Evolutionary conservation across 2,113 vertebrate genomes (phyloP).

Genomic region (Ivindomyrus marchei): DNA sequence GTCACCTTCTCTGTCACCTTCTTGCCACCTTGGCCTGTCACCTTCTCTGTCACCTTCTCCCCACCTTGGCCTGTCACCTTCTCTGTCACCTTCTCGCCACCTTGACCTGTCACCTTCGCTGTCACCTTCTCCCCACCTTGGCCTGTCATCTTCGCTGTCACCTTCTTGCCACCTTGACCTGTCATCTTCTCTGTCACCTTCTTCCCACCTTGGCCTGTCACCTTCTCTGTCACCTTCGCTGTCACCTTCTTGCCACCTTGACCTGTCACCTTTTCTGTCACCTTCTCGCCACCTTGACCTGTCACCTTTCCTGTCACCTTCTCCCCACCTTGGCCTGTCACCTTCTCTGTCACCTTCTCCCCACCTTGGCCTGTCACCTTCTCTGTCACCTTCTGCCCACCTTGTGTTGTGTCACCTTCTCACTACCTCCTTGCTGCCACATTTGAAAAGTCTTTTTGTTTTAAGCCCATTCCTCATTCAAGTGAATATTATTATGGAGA

Average conservation of each 20-base stretch:
- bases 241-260: background rate
- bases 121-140: background rate
- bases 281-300: background rate
- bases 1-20: background rate
- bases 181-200: slow-evolving; percentile 5
- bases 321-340: background rate
- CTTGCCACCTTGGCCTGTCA: background rate
- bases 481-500: slow-evolving; percentile 59
- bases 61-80: slow-evolving; percentile 16
- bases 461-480: slow-evolving; percentile 55
- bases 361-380: background rate
- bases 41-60: slow-evolving; percentile 23
- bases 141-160: too few species aligned
- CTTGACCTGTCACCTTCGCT: background rate
- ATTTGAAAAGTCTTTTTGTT: slow-evolving; percentile 1
- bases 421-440: background rate
- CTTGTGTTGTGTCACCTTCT: background rate
- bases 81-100: background rate
- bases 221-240: background rate
- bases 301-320: background rate
- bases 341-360: slow-evolving; percentile 25
- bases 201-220: slow-evolving; percentile 35
- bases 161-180: slow-evolving; percentile 1
- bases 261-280: background rate
- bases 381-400: slow-evolving; percentile 23